Conservation (phyloP, 2,797 vertebrate species). For the Sebastes dallii region DNA sequence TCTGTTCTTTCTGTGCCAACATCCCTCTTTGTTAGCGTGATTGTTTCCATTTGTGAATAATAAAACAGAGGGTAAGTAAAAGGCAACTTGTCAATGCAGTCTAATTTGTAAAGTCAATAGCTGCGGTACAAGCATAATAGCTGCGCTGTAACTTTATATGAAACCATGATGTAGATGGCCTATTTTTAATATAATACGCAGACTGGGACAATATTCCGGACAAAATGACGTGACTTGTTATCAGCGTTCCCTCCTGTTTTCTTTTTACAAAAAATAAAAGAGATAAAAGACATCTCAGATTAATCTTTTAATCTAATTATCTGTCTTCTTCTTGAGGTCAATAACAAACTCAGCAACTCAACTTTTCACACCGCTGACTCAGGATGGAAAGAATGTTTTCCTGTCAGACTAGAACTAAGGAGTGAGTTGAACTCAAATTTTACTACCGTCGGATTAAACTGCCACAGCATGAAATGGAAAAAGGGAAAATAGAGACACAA, state of each 20-base stretch:
- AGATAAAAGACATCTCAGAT: not conserved
- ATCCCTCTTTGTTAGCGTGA: slow-evolving; percentile 3
- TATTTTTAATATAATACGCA: not conserved
- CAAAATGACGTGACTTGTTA: not conserved
- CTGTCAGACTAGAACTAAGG: not conserved
- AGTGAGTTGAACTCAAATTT: slow-evolving; percentile 1
- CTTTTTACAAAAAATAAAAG: slow-evolving; percentile 4
- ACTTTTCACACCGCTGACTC: slow-evolving; percentile 17
- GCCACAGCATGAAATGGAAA: not conserved
- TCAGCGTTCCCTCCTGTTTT: not conserved
- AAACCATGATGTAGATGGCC: not conserved
- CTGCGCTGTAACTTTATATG: not conserved
- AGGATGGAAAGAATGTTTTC: slow-evolving; percentile 52
- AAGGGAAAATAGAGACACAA: not conserved
- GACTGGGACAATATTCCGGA: not conserved
- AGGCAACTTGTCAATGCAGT: not conserved
- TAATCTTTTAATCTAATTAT: not conserved
- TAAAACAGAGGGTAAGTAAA: not conserved
- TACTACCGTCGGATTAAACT: slow-evolving; percentile 5
- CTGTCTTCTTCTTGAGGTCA: not conserved
- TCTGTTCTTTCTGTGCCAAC: not conserved
- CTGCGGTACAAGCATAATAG: not conserved
- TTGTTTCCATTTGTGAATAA: slow-evolving; percentile 14
- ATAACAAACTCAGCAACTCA: too few relatives aligned
- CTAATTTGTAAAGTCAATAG: not conserved